Conservation (phyloP, 2,888 invertebrate species). For the Tribolium freemani region DNA sequence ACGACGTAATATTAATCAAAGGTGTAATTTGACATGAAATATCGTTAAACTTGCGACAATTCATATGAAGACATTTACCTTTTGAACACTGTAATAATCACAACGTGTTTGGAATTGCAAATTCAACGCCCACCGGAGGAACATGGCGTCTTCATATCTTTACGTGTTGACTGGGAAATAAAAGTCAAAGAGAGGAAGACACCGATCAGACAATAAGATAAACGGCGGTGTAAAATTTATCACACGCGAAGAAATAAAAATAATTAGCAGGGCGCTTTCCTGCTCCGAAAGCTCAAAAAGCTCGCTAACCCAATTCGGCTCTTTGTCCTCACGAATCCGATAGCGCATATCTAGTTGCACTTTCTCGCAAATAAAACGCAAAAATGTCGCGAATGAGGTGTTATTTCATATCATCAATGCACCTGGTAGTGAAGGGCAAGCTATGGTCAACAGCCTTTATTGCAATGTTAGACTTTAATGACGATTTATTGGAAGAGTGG, state of each 20-base stretch:
- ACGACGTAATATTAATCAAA: slow-evolving; percentile 25
- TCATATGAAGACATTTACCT: slow-evolving; percentile 31
- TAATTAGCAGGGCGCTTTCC: neutral
- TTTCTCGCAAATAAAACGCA: slow-evolving; percentile 4
- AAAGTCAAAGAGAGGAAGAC: neutral
- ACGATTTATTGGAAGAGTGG: slow-evolving; percentile 13
- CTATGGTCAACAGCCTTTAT: slow-evolving; percentile 1
- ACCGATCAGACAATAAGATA: neutral
- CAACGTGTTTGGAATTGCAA: slow-evolving; percentile 19
- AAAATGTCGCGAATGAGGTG: slow-evolving; percentile 4
- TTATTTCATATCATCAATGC: slow-evolving; percentile 4
- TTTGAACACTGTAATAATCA: slow-evolving; percentile 9
- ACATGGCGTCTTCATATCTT: neutral
- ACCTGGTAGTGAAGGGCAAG: slow-evolving; percentile 15
- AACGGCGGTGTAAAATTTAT: neutral
- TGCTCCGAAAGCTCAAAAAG: too few species aligned
- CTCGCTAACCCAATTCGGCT: slow-evolving; percentile 27
- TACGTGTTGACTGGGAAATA: slow-evolving; percentile 21
- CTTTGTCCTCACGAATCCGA: neutral
- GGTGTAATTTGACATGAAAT: slow-evolving; percentile 35
- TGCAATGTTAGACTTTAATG: neutral
- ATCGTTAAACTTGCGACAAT: slow-evolving; percentile 13
- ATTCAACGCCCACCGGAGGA: slow-evolving; percentile 16
- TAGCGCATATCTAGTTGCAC: slow-evolving; percentile 9
- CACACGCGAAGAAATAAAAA: neutral